These are phyloP conservation scores for Lanius collurio DNA, from an alignment of 2,113 vertebrate species.

Conservation along the genomic window DNA sequence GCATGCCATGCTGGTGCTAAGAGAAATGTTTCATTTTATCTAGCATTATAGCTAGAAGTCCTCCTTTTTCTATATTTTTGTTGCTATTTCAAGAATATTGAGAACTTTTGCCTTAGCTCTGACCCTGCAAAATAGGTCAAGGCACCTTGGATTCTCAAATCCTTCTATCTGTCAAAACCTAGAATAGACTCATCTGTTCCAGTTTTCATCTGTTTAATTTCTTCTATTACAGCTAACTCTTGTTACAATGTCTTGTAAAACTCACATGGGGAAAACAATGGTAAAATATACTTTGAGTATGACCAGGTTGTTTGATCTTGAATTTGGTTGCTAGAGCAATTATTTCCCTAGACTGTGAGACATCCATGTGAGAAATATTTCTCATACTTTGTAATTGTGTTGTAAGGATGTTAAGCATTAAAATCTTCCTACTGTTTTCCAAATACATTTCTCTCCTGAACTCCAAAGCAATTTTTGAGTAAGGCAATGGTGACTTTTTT, in stretches of 20 bases:
- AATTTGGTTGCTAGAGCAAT: background rate
- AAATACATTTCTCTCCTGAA: background rate
- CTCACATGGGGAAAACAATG: background rate
- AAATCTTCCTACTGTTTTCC: background rate
- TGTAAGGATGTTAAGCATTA: background rate
- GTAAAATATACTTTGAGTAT: background rate
- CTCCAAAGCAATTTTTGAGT: background rate
- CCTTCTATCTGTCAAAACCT: background rate
- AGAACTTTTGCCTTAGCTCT: background rate
- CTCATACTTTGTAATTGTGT: background rate
- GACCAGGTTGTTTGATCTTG: background rate
- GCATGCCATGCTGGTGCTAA: background rate
- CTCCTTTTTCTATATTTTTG: background rate
- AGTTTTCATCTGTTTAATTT: background rate
- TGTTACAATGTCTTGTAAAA: background rate
- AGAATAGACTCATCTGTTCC: background rate
- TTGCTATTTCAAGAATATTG: slow-evolving; percentile 3
- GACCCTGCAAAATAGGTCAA: background rate
- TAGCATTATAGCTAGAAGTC: background rate
- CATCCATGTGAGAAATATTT: background rate
- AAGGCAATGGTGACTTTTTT: background rate
- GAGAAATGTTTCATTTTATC: background rate
- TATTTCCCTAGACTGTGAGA: background rate
- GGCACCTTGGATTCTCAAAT: background rate
- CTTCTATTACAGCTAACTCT: background rate